Conservation (phyloP, 37 sponge, comb jelly and placozoan species). For the Petrosia ficiformis region DNA sequence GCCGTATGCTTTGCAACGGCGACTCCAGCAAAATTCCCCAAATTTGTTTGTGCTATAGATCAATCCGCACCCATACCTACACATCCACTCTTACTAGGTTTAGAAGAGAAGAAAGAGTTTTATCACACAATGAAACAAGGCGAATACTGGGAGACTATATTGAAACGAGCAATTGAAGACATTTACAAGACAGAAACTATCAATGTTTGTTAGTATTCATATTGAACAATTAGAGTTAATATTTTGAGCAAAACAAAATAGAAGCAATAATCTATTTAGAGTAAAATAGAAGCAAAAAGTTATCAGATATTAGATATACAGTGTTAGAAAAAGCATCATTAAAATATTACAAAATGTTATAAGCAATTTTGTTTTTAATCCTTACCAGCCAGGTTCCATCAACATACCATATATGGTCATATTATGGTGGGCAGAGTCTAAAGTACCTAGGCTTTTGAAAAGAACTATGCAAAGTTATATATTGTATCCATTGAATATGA, state of each 20-base stretch:
- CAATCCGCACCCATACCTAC: constrained; percentile 20
- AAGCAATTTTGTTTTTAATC: too few relatives aligned
- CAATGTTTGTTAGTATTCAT: neutral
- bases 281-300: too few relatives aligned
- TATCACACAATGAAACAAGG: constrained; percentile 36
- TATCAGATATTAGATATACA: too few relatives aligned
- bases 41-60: constrained; percentile 28
- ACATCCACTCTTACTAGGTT: neutral
- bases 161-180: constrained; percentile 15
- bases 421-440: too few relatives aligned
- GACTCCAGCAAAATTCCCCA: constrained; percentile 56
- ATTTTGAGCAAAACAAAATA: neutral
- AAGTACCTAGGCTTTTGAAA: too few relatives aligned
- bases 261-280: too few relatives aligned
- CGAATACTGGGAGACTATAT: constrained; percentile 50
- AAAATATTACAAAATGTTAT: too few relatives aligned
- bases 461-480: too few relatives aligned
- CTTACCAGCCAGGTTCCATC: too few relatives aligned
- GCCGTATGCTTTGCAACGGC: constrained; percentile 56
- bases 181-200: neutral
- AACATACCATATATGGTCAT: too few relatives aligned
- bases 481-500: too few relatives aligned
- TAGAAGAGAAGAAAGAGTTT: constrained; percentile 3
- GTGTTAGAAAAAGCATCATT: too few relatives aligned
- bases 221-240: neutral